These are phyloP conservation scores for Takifugu bimaculatus DNA, from an alignment of 2,113 vertebrate species.

Conservation along the genomic window DNA sequence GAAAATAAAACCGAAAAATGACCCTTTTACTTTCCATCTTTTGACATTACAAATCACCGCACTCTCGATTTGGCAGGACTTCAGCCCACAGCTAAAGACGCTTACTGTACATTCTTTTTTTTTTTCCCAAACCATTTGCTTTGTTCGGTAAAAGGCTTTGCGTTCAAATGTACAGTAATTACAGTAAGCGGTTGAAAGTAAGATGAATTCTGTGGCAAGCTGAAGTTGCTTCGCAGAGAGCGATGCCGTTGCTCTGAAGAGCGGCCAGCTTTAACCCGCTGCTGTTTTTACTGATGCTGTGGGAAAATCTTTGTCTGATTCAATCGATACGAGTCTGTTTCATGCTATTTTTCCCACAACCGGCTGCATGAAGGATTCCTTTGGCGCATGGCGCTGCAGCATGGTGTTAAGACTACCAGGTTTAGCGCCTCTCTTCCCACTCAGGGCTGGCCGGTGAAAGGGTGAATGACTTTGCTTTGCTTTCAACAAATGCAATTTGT, in stretches of 20 bases:
- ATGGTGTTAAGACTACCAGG: slow-evolving; percentile 7
- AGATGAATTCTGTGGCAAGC: background rate
- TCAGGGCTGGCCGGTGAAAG: slow-evolving; percentile 12
- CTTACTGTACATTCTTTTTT: background rate
- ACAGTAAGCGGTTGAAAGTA: slow-evolving; percentile 5
- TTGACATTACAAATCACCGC: no score
- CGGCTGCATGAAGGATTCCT: slow-evolving; percentile 17
- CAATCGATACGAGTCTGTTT: slow-evolving; percentile 42
- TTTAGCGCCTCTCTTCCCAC: slow-evolving; percentile 25
- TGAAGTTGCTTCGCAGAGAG: slow-evolving; percentile 22
- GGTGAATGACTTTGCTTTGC: slow-evolving; percentile 13
- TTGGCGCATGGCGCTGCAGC: slow-evolving; percentile 17
- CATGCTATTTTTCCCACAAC: slow-evolving; percentile 27
- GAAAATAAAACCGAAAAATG: background rate
- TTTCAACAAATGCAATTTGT: slow-evolving; percentile 3
- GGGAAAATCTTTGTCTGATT: slow-evolving; percentile 43
- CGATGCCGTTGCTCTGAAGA: slow-evolving; percentile 11
- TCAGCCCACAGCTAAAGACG: background rate
- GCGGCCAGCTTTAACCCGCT: slow-evolving; percentile 25
- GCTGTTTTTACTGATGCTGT: slow-evolving; percentile 28
- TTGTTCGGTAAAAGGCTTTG: slow-evolving; percentile 5
- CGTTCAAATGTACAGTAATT: slow-evolving; percentile 11
- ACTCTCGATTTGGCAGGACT: background rate
- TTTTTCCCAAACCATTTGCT: background rate
- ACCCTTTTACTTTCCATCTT: no score